Base-by-base conservation (phyloP, 1,140 invertebrate genomes). In the Lasioglossum albipes region DNA sequence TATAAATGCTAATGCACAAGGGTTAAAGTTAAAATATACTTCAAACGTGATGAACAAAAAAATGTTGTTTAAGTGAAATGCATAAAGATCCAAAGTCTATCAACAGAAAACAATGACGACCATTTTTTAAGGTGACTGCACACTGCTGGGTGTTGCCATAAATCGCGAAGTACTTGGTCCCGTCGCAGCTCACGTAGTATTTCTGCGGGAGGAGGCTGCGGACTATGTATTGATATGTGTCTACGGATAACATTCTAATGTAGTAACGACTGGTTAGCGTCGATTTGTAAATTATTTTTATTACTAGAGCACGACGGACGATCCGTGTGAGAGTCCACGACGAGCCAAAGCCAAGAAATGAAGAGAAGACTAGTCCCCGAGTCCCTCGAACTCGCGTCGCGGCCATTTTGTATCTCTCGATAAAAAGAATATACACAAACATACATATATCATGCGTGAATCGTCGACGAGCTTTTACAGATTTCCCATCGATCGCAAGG, bases 271-370 rank as follows among this genome's bases (percentile, higher is more conserved):
- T 20, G 16, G 54, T 75, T 80, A 75, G 79, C 73, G 57, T 73
- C 72, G 64, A 80, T 80, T 80, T 80, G 79, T 80, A 80, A 80
- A 80, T 80, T 75, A 80, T 80, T 75, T 75, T 80, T 80, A 75
- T 67, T 80, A 75, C 54, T 62, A 65, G 12, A 27, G 2, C 22
- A 67, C 31, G n/a, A 65, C 10, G 70, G 49, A 59, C 57, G 20
- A 49, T 78, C 7, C 76, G 7, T 9, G 1, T 22, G 7, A 13
- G 13, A 52, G 31, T 79, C 77, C 70, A 74, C 70, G 70, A 66
- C 45, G 41, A 79, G 71, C 70, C 49, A 74, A 79, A 66, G 45
- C 7, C 13, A 74, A 52, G 10, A 31, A 66, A 6, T 5, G 36
- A 13, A 49, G 13, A 49, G 52, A 65, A 67, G 62, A 66, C 70